Conservation (phyloP, 2,888 invertebrate genomes). For the Tenthredo scrophulariae region DNA sequence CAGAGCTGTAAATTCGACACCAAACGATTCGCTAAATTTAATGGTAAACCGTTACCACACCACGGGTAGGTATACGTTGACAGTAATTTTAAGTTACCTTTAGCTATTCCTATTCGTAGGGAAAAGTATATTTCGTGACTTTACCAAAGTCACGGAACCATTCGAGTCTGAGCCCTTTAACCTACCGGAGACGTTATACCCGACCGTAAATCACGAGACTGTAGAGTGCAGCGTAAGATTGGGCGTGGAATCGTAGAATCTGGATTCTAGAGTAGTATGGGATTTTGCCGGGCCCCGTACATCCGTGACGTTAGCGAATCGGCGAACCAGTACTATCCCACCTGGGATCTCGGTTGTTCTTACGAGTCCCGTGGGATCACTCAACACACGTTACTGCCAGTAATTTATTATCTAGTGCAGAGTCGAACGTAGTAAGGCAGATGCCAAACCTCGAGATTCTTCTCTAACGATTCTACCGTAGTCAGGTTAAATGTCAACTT, state of each 20-base stretch:
- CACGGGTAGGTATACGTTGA: background rate
- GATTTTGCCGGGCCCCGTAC: conserved; percentile 25
- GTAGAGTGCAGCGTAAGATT: conserved; percentile 51
- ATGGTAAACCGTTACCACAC: background rate
- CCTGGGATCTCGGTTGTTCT: conserved; percentile 49
- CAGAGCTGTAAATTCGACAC: conserved; percentile 10
- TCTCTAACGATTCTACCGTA: background rate
- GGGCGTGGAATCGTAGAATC: conserved; percentile 47
- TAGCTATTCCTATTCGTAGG: background rate
- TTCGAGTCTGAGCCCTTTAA: conserved; percentile 17
- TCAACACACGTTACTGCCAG: conserved; percentile 47
- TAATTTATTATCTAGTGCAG: conserved; percentile 40
- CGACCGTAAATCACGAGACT: conserved; percentile 24
- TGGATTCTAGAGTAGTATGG: conserved; percentile 29
- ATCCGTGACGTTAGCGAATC: conserved; percentile 46
- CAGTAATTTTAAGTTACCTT: conserved; percentile 5
- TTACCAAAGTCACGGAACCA: conserved; percentile 22
- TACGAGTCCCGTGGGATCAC: conserved; percentile 51
- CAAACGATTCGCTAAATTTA: conserved; percentile 29
- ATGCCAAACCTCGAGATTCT: conserved; percentile 29
- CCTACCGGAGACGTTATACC: conserved; percentile 28
- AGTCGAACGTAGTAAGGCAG: background rate
- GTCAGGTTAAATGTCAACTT: background rate
- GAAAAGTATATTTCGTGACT: conserved; percentile 14
- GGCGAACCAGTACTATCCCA: conserved; percentile 40